Evolutionary conservation across 2,888 invertebrate genomes (phyloP).

Genomic region (Drosophila lutescens): DNA sequence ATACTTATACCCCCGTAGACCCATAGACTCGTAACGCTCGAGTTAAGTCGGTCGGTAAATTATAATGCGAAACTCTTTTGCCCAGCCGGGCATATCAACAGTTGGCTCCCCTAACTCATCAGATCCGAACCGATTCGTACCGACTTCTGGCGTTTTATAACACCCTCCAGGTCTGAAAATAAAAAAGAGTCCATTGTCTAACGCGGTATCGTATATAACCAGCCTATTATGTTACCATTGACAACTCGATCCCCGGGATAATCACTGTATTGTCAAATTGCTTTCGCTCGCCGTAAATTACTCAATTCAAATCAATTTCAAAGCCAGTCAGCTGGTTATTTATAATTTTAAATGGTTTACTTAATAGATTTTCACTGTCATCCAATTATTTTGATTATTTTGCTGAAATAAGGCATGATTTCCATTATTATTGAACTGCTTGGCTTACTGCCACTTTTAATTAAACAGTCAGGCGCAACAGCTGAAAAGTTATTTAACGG

Average conservation of each 20-base stretch:
- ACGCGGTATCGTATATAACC: slow-evolving; percentile 13
- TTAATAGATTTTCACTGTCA: slow-evolving; percentile 59
- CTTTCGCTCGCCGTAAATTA: slow-evolving; percentile 48
- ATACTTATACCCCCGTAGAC: too few relatives aligned
- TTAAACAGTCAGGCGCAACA: slow-evolving; percentile 17
- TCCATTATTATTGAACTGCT: background rate
- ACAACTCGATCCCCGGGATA: slow-evolving; percentile 38
- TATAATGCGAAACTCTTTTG: slow-evolving; percentile 78
- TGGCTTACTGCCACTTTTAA: slow-evolving; percentile 36
- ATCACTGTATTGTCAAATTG: slow-evolving; percentile 51
- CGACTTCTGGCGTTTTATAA: slow-evolving; percentile 62
- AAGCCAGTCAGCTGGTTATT: slow-evolving; percentile 13
- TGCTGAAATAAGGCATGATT: slow-evolving; percentile 8
- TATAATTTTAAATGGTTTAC: slow-evolving; percentile 11
- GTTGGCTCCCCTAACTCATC: slow-evolving; percentile 54
- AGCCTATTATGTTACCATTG: slow-evolving; percentile 37
- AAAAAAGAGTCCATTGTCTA: slow-evolving; percentile 29
- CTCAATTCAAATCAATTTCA: slow-evolving; percentile 61
- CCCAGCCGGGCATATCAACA: slow-evolving; percentile 79
- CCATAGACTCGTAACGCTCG: slow-evolving; percentile 62
- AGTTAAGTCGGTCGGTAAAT: slow-evolving; percentile 70
- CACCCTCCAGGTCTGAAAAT: slow-evolving; percentile 34
- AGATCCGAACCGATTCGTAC: background rate
- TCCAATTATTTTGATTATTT: slow-evolving; percentile 21
- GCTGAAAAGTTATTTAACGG: slow-evolving; percentile 18